Evolutionary conservation across 1,140 invertebrate species (phyloP).

Genomic region (Brachionus paranguensis): DNA sequence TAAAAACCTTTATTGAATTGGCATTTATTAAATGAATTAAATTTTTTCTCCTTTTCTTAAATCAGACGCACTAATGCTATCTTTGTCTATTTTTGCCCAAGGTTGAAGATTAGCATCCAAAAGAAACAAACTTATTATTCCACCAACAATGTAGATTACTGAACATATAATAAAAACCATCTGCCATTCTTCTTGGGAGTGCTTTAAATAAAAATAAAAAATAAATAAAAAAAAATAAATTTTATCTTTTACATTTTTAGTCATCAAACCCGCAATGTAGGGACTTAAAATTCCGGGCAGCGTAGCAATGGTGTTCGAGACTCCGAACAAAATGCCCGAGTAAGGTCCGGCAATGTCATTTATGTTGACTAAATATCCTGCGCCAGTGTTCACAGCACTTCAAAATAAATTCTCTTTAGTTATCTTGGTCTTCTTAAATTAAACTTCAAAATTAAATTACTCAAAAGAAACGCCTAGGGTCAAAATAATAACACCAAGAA

Average conservation of each 20-base stretch:
- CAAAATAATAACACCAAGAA: slow-evolving; percentile 1
- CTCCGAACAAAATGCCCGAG: slow-evolving; percentile 72
- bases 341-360: slow-evolving; percentile 44
- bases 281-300: slow-evolving; percentile 72
- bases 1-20: neutral
- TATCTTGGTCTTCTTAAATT: neutral
- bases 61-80: neutral
- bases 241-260: slow-evolving; percentile 47
- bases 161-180: slow-evolving; percentile 17
- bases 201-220: neutral
- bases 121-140: neutral
- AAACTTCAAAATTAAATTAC: neutral
- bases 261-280: neutral
- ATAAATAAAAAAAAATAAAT: slow-evolving; percentile 38
- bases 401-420: neutral
- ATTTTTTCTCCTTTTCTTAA: neutral
- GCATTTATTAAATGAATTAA: neutral
- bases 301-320: slow-evolving; percentile 77
- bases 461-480: slow-evolving; percentile 34
- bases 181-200: neutral
- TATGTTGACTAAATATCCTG: slow-evolving; percentile 41
- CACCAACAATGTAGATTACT: neutral
- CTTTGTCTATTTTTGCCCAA: neutral
- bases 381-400: slow-evolving; percentile 25
- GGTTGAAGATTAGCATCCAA: slow-evolving; percentile 3